Percentiles rank a stretch among this genome's conserved stretches.
Evolutionary conservation across 2,888 invertebrate genomes (phyloP).

Genomic region (Lasioglossum zephyrum): DNA sequence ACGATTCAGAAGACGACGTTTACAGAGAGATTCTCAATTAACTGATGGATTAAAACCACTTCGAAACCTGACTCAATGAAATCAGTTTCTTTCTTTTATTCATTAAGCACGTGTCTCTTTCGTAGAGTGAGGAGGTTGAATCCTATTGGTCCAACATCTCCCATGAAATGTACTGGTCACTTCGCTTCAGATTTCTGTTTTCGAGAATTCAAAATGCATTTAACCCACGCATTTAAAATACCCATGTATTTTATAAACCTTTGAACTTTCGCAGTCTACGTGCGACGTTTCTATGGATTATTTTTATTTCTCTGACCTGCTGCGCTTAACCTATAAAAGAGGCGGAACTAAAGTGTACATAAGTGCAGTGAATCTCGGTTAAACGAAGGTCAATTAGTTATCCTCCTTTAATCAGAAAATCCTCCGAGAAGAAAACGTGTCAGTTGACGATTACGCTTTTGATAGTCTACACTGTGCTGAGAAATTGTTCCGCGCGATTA

Average conservation of each 20-base stretch:
- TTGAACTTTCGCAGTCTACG: neutral
- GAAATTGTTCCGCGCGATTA: neutral
- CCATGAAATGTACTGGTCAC: neutral
- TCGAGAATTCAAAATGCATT: neutral
- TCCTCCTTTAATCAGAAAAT: conserved; percentile 7
- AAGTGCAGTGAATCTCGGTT: conserved; percentile 1
- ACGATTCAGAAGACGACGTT: conserved; percentile 11
- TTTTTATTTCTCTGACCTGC: neutral
- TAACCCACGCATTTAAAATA: neutral
- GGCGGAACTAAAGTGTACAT: conserved; percentile 2
- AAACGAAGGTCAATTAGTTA: conserved; percentile 4
- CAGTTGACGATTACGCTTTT: neutral
- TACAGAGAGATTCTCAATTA: conserved; percentile 29
- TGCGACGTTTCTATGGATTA: neutral
- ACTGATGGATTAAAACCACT: conserved; percentile 31
- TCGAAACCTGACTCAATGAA: neutral
- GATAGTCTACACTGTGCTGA: neutral
- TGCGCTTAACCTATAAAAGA: conserved; percentile 12
- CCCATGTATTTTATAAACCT: neutral
- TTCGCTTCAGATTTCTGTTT: neutral
- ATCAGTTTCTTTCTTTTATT: neutral
- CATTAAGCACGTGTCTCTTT: neutral
- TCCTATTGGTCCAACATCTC: neutral
- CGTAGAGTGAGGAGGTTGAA: neutral
- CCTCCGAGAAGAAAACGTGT: neutral